A percentile compares a stretch with the other conserved stretches of the same genome.
Conservation (phyloP, 1,140 invertebrate genomes). For the Ephestia elutella region DNA sequence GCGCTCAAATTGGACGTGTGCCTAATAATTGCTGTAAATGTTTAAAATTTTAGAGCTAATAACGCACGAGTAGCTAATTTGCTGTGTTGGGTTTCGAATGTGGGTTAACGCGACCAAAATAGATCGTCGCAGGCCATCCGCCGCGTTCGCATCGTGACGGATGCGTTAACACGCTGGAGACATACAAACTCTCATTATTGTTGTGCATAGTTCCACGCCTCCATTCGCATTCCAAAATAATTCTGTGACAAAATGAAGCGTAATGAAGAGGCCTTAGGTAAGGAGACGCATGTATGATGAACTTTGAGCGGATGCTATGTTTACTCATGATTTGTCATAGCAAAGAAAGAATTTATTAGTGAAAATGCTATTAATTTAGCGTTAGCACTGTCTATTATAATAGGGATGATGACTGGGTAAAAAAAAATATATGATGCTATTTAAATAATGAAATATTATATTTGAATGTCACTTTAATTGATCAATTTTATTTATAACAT, state of each 20-base stretch:
- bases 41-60: constrained; percentile 2
- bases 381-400: no score
- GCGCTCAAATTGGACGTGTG: background rate
- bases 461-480: no score
- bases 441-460: no score
- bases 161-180: constrained; percentile 6
- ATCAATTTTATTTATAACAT: no score
- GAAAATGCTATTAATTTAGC: no score
- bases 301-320: no score
- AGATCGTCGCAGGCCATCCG: constrained; percentile 33
- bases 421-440: no score
- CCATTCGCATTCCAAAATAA: background rate
- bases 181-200: constrained; percentile 1
- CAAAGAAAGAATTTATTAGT: no score
- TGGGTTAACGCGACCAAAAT: constrained; percentile 35
- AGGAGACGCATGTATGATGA: no score
- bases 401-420: no score
- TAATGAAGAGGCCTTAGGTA: background rate
- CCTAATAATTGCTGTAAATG: background rate
- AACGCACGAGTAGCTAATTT: constrained; percentile 23
- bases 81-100: constrained; percentile 24
- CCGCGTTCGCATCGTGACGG: constrained; percentile 10
- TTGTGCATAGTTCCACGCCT: background rate
- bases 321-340: no score
- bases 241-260: background rate